Conservation (phyloP, 2,797 vertebrate genomes). For the Mallotus villosus region DNA sequence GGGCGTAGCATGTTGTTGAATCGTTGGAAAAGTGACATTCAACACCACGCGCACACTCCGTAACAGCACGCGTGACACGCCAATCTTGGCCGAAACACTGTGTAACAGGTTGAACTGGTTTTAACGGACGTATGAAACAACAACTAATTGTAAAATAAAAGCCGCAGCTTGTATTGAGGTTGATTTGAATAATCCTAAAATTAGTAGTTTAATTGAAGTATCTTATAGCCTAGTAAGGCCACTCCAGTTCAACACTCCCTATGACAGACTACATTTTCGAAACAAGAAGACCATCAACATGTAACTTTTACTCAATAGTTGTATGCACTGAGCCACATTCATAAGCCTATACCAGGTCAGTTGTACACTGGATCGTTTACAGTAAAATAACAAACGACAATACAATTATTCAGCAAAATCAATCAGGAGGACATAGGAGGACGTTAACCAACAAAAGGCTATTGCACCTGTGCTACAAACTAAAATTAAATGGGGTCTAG, state of each 20-base stretch:
- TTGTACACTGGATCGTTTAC: background rate
- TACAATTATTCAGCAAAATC: background rate
- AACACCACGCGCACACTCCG: slow-evolving; percentile 8
- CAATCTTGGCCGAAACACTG: background rate
- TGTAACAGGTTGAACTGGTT: slow-evolving; percentile 56
- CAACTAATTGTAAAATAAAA: too few relatives aligned
- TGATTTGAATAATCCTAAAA: background rate
- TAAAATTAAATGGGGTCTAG: background rate
- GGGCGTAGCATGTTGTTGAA: slow-evolving; percentile 42
- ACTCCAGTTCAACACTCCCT: background rate
- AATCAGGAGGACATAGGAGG: background rate
- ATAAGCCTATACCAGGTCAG: background rate
- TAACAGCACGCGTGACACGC: background rate
- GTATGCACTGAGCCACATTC: background rate
- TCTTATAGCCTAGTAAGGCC: background rate
- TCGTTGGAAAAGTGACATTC: slow-evolving; percentile 42
- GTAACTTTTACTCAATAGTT: background rate
- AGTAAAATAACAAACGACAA: background rate
- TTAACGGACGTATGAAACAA: too few relatives aligned
- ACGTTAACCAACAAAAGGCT: background rate
- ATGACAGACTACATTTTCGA: background rate
- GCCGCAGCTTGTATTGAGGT: background rate
- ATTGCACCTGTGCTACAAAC: too few relatives aligned
- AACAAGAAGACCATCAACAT: background rate
- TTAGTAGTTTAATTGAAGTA: too few relatives aligned